These are phyloP conservation scores for Aphrophora alni DNA, from an alignment of 2,888 invertebrate species.

Conservation along the genomic window DNA sequence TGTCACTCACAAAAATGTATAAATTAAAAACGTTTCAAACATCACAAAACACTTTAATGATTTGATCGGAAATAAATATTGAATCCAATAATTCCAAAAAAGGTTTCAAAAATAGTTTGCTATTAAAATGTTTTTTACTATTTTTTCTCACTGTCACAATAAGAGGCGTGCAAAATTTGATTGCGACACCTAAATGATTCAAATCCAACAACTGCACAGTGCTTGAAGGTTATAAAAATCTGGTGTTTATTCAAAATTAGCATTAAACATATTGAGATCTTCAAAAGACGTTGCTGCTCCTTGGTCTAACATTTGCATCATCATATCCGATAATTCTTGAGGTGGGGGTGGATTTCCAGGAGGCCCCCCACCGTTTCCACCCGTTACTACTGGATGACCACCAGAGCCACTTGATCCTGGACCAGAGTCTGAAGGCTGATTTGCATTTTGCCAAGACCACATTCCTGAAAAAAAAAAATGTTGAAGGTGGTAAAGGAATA, in stretches of 20 bases:
- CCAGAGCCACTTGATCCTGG: conserved; percentile 61
- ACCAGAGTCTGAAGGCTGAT: conserved; percentile 56
- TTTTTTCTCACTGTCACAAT: not conserved
- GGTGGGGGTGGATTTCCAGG: conserved; percentile 53
- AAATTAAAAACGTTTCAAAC: not conserved
- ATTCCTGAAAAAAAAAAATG: conserved; percentile 64
- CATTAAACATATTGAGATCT: conserved; percentile 91
- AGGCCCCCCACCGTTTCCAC: conserved; percentile 49
- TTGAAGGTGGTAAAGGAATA: too few species aligned
- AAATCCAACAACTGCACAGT: not conserved
- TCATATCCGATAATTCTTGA: conserved; percentile 84
- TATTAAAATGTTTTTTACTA: not conserved
- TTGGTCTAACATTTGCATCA: conserved; percentile 92
- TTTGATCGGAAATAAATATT: not conserved
- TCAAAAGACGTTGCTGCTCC: conserved; percentile 80
- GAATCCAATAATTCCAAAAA: not conserved
- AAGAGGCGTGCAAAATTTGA: not conserved
- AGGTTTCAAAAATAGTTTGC: not conserved
- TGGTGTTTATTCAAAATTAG: conserved; percentile 68
- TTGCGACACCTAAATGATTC: not conserved
- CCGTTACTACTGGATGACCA: conserved; percentile 55
- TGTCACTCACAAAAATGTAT: not conserved
- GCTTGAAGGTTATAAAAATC: not conserved
- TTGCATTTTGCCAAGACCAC: conserved; percentile 76
- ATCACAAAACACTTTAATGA: not conserved